Conservation (phyloP, 2,113 vertebrate species). For the Cynopterus brachyotis region DNA sequence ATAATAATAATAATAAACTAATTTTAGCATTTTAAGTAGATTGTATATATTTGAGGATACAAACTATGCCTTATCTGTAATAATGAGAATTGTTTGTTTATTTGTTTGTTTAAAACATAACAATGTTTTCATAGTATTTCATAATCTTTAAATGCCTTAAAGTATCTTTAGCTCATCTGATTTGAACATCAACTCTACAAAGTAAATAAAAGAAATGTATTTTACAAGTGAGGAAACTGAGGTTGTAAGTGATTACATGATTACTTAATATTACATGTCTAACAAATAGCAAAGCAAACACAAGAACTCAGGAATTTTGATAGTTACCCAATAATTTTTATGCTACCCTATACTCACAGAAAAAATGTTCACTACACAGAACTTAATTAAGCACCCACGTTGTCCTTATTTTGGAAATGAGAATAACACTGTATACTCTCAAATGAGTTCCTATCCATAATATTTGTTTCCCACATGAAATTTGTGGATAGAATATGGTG, state of each 20-base stretch:
- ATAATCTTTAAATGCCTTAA: background rate
- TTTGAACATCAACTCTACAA: background rate
- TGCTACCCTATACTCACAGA: background rate
- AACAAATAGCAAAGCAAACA: background rate
- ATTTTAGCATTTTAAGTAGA: background rate
- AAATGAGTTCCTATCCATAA: background rate
- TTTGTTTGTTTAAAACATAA: constrained; percentile 9
- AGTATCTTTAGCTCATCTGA: background rate
- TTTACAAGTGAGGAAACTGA: constrained; percentile 3
- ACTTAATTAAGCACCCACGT: background rate
- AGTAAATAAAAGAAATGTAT: background rate
- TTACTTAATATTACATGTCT: background rate
- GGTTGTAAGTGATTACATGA: background rate
- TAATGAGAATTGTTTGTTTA: background rate
- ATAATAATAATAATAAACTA: background rate
- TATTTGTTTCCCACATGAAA: background rate
- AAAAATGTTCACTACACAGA: background rate
- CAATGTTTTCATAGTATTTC: background rate
- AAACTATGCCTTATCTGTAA: background rate
- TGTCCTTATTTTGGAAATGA: background rate
- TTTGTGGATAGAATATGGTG: background rate
- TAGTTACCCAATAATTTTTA: background rate
- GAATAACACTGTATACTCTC: background rate
- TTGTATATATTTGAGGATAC: background rate
- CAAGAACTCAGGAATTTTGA: background rate